These are phyloP conservation scores for Cossypha dichroa DNA, from an alignment of 2,797 vertebrate genomes.

Conservation along the genomic window DNA sequence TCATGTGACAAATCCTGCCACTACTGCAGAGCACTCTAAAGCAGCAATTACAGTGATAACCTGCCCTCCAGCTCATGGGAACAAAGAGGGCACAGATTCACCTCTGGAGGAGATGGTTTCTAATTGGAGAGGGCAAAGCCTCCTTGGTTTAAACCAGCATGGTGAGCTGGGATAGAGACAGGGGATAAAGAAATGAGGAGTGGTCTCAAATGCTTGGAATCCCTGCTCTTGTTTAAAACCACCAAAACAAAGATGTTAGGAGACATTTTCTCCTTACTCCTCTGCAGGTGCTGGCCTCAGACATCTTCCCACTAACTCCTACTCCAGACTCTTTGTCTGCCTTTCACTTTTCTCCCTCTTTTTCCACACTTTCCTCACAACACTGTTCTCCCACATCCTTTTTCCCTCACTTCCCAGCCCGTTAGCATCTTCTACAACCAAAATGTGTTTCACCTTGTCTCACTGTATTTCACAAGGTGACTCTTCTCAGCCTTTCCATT, in stretches of 20 bases:
- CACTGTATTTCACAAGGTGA: neutral
- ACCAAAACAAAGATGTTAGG: neutral
- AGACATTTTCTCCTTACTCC: neutral
- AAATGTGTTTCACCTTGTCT: neutral
- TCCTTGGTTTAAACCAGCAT: neutral
- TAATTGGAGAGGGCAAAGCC: neutral
- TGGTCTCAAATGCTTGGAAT: neutral
- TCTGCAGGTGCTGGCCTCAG: neutral
- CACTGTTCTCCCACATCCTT: neutral
- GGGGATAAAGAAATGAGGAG: neutral
- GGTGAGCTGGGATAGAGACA: neutral
- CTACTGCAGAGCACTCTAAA: neutral
- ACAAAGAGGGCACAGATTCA: fast-evolving
- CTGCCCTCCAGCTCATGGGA: neutral
- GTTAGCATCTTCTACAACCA: neutral
- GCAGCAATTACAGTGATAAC: neutral
- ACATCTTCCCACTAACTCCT: neutral
- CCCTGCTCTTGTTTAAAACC: neutral
- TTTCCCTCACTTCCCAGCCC: neutral
- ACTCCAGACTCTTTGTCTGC: neutral
- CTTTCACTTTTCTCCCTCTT: neutral
- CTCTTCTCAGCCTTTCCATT: neutral
- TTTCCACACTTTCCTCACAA: neutral
- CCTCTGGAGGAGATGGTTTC: neutral
- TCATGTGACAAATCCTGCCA: neutral